These are phyloP conservation scores for Cassiopea xamachana DNA, from an alignment of 30 jellyfish, hydroid and myxozoan genomes.

Conservation along the genomic window DNA sequence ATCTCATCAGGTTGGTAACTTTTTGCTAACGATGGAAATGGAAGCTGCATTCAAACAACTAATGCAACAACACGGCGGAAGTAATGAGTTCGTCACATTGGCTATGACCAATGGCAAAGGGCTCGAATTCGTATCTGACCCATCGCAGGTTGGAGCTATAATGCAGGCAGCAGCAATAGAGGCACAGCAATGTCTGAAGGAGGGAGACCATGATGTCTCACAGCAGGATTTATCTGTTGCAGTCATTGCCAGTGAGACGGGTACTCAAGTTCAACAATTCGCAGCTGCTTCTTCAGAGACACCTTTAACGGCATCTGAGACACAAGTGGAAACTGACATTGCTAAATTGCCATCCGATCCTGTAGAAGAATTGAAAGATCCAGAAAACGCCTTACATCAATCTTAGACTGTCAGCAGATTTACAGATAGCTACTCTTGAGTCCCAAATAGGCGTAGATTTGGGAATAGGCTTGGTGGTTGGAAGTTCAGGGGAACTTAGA, in stretches of 20 bases:
- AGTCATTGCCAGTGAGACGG: neutral
- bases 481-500: no score
- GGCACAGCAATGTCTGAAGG: constrained; percentile 8
- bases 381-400: no score
- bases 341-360: neutral
- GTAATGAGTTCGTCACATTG: constrained; percentile 61
- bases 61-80: constrained; percentile 73
- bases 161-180: constrained; percentile 68
- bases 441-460: no score
- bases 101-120: constrained; percentile 75
- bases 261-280: neutral
- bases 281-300: neutral
- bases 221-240: neutral
- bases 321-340: neutral
- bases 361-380: neutral
- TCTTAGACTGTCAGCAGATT: no score
- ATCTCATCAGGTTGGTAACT: constrained; percentile 55
- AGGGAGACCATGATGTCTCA: constrained; percentile 2
- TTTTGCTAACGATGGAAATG: constrained; percentile 63
- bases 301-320: neutral
- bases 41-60: constrained; percentile 75
- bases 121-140: constrained; percentile 72
- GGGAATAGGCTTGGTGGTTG: no score
- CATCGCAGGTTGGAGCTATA: constrained; percentile 69
- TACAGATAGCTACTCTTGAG: no score